Conservation (phyloP, 2,113 vertebrate species). For the Perca flavescens region DNA sequence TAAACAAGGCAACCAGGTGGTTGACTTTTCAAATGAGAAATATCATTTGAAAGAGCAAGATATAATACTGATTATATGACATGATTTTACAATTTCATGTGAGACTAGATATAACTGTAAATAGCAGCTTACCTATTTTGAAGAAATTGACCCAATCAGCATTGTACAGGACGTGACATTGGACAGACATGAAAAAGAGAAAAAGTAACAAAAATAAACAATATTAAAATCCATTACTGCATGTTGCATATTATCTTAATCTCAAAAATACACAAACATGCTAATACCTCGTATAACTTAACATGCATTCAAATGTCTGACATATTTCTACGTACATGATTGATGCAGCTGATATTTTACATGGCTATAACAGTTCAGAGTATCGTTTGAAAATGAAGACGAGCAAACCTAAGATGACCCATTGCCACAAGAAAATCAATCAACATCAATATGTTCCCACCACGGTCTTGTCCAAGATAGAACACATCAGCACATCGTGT, state of each 20-base stretch:
- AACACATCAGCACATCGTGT: constrained; percentile 67
- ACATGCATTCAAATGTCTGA: background rate
- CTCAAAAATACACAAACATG: background rate
- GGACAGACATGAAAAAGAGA: constrained; percentile 60
- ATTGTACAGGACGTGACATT: background rate
- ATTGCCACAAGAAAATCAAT: constrained; percentile 61
- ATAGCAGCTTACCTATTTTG: constrained; percentile 60
- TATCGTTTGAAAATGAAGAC: constrained; percentile 47
- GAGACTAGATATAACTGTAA: constrained; percentile 11
- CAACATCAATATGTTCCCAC: constrained; percentile 69
- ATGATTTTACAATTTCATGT: constrained; percentile 8
- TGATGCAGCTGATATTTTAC: constrained; percentile 25
- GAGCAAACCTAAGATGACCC: constrained; percentile 55
- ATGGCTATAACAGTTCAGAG: constrained; percentile 8
- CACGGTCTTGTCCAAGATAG: constrained; percentile 45
- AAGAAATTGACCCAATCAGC: constrained; percentile 23
- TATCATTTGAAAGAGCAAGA: background rate
- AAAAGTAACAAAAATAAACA: background rate
- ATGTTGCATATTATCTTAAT: background rate
- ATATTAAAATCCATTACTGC: background rate
- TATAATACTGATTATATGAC: background rate
- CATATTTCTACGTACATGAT: background rate
- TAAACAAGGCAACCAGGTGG: constrained; percentile 98
- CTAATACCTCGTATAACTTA: background rate
- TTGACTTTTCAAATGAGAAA: constrained; percentile 67